Base-by-base conservation (phyloP, 1,140 invertebrate species). In the Pseudoatta argentina region DNA sequence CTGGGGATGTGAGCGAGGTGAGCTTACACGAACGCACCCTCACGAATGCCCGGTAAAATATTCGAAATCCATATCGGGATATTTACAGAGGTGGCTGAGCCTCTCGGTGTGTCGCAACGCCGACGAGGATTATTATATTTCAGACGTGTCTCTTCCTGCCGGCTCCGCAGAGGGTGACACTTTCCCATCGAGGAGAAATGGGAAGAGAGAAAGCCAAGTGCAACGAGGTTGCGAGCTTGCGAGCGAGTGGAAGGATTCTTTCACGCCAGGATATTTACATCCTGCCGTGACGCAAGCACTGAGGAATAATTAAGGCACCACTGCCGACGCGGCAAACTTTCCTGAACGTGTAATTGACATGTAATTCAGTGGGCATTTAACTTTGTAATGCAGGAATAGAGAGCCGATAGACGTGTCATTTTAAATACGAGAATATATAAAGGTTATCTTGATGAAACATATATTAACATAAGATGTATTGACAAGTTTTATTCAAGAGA, bases 41-140 rank as follows among this genome's bases (percentile, higher is more conserved):
- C 67, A 14, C 14, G 18, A 12, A 72, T 24, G 53, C 27, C 27
- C 75, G 59, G 76, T 90, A 87, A 90, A 89, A 90, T 90, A 89
- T 90, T 90, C 89, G 89, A 90, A 90, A 90, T 90, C 88, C 88
- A 90, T 90, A 89, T 89, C 71, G 51, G 86, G 63, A 82, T 90
- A 89, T 90, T 90, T 90, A 90, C 88, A 87, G 81, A 88, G 88
- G 59, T 73, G 88, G 64, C 69, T 71, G 83, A 89, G 76, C 66
- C 66, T 69, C 66, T 69, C 85, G 76, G 18, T 51, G 87, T 89
- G 79, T 78, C 69, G 88, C 81, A 71, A 81, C 86, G 75, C 77
- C 73, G 69, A 59, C 76, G 71, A 81, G 88, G 81, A 90, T 90
- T 90, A 90, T 90, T 87, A 90, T 90, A 90, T 90, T 90, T 90